Percentiles rank a stretch among this genome's conserved stretches.
Evolutionary conservation across 2,797 vertebrate genomes (phyloP).

Genomic region (Falco novaeseelandiae): DNA sequence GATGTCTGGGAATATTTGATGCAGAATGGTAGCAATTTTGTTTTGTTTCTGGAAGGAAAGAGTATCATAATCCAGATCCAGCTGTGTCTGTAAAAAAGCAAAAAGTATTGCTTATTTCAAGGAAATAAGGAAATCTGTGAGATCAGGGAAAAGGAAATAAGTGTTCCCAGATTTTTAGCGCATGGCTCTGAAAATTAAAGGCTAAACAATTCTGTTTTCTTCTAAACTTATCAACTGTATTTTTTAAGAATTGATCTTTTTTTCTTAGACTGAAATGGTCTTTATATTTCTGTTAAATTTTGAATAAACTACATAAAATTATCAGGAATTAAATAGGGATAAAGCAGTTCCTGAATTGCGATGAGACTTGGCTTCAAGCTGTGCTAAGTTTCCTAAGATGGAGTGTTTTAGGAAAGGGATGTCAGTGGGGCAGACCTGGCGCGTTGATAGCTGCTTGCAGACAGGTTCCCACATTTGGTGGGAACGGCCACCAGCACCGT

Average conservation of each 20-base stretch:
- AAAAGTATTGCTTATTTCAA: conserved; percentile 35
- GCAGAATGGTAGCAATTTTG: conserved; percentile 54
- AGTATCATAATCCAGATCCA: conserved; percentile 35
- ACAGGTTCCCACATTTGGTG: neutral
- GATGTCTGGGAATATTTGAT: conserved; percentile 48
- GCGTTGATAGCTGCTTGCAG: neutral
- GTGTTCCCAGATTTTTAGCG: neutral
- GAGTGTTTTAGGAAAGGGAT: neutral
- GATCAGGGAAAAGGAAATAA: conserved; percentile 20
- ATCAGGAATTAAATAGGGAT: neutral
- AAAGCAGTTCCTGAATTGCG: neutral
- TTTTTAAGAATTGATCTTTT: neutral
- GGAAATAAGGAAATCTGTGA: conserved; percentile 40
- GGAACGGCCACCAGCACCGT: neutral
- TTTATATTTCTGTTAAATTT: neutral
- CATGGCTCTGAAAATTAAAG: neutral
- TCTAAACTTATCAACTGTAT: neutral
- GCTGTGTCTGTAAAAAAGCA: conserved; percentile 25
- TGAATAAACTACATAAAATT: neutral
- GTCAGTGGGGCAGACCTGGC: neutral
- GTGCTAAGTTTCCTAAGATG: neutral
- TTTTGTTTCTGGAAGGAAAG: conserved; percentile 58
- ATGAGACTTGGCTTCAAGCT: neutral
- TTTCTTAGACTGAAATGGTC: neutral
- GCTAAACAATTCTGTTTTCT: neutral